Conservation (phyloP, 2,797 vertebrate genomes). For the Smutsia temminckii region DNA sequence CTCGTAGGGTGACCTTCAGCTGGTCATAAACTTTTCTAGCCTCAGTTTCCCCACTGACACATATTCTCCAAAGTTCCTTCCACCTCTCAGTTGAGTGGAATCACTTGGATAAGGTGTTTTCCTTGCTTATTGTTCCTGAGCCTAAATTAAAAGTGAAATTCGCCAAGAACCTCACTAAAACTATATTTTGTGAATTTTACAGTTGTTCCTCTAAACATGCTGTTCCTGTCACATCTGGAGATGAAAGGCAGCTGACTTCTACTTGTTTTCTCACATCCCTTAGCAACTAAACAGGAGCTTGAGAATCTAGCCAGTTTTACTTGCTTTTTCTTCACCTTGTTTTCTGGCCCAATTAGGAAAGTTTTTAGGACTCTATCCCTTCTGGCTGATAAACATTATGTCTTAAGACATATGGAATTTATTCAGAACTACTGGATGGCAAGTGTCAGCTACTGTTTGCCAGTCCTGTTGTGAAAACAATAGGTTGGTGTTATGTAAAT, state of each 20-base stretch:
- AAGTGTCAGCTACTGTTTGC: not conserved
- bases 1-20: not conserved
- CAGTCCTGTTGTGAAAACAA: not conserved
- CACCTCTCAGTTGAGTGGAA: not conserved
- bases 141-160: slow-evolving; percentile 5
- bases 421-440: not conserved
- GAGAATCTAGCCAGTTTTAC: not conserved
- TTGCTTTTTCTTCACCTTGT: not conserved
- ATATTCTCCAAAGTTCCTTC: not conserved
- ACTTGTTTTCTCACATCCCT: not conserved
- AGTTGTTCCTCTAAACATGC: not conserved
- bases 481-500: not conserved
- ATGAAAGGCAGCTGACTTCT: not conserved
- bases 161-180: not conserved
- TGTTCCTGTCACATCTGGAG: not conserved
- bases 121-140: not conserved
- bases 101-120: not conserved
- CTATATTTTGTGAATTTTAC: not conserved
- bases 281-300: not conserved
- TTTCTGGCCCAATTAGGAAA: not conserved
- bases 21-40: not conserved
- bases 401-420: not conserved
- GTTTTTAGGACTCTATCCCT: not conserved
- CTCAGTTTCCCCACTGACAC: not conserved
- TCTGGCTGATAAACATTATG: not conserved